These are phyloP conservation scores for Apus apus DNA, from an alignment of 2,113 vertebrate genomes.

Conservation along the genomic window DNA sequence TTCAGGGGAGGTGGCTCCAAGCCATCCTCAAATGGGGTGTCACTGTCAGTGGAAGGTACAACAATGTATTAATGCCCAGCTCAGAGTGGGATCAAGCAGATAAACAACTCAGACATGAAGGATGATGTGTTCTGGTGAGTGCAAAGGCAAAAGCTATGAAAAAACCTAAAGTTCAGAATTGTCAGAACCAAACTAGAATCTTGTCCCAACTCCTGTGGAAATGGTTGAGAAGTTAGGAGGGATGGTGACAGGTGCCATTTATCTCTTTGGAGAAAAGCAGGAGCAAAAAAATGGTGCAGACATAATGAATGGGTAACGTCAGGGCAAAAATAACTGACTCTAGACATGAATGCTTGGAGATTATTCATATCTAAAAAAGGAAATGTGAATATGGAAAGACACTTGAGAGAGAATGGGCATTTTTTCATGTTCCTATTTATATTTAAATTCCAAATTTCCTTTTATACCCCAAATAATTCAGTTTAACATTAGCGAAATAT, in stretches of 20 bases:
- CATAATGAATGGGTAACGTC: conserved; percentile 35
- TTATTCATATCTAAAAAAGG: conserved; percentile 70
- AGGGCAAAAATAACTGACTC: conserved; percentile 65
- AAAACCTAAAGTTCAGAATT: not conserved
- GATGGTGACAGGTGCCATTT: conserved; percentile 28
- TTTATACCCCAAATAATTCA: conserved; percentile 45
- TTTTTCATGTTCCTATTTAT: conserved; percentile 28
- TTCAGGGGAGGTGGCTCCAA: not conserved
- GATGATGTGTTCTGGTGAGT: not conserved
- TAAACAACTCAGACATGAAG: not conserved
- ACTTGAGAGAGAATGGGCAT: conserved; percentile 39
- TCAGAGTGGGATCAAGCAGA: not conserved
- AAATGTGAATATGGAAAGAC: conserved; percentile 32
- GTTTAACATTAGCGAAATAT: not conserved
- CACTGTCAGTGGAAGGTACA: not conserved
- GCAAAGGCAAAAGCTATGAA: not conserved
- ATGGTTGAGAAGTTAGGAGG: not conserved
- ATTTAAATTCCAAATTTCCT: conserved; percentile 53
- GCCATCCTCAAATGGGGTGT: not conserved
- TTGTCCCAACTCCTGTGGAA: not conserved
- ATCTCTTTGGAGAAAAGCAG: not conserved
- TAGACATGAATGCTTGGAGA: conserved; percentile 39
- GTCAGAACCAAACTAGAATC: not conserved
- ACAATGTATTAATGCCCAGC: rapidly evolving
- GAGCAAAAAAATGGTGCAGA: not conserved